Evolutionary conservation across 2,888 invertebrate species (phyloP).

Genomic region (Chaitophorus viminalis): DNA sequence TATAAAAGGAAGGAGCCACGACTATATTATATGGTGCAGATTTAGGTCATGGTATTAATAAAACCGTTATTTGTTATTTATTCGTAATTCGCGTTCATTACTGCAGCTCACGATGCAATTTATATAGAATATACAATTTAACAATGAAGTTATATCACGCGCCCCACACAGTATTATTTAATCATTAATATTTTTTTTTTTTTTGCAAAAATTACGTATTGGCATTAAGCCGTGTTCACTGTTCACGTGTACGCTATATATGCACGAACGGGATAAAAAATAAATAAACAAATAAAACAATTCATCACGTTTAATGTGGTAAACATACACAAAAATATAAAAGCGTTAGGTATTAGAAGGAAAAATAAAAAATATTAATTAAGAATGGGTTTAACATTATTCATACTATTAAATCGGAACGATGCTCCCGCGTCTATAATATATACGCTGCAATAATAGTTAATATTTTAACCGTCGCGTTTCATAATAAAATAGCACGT

Average conservation of each 20-base stretch:
- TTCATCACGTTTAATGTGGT: neutral
- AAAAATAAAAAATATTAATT: no score
- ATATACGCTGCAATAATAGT: no score
- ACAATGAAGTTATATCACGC: neutral
- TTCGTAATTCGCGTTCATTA: slow-evolving; percentile 12
- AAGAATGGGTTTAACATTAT: no score
- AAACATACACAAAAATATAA: neutral
- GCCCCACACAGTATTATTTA: neutral
- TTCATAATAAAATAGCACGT: no score
- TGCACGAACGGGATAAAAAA: neutral
- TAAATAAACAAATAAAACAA: neutral
- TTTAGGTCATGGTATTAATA: slow-evolving; percentile 18
- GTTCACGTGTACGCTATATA: neutral
- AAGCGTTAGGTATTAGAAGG: no score
- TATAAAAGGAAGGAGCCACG: neutral
- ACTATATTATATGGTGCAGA: neutral
- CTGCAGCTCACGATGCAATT: neutral
- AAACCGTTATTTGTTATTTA: neutral
- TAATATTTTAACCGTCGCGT: no score
- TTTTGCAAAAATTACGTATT: neutral
- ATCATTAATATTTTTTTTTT: neutral
- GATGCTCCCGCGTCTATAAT: no score
- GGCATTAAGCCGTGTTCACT: neutral
- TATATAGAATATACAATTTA: neutral
- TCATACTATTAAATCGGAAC: no score